A percentile compares a stretch with the other conserved stretches of the same genome.
Evolutionary conservation across 1,140 invertebrate genomes (phyloP).

Genomic region (Drosophila bipectinata): DNA sequence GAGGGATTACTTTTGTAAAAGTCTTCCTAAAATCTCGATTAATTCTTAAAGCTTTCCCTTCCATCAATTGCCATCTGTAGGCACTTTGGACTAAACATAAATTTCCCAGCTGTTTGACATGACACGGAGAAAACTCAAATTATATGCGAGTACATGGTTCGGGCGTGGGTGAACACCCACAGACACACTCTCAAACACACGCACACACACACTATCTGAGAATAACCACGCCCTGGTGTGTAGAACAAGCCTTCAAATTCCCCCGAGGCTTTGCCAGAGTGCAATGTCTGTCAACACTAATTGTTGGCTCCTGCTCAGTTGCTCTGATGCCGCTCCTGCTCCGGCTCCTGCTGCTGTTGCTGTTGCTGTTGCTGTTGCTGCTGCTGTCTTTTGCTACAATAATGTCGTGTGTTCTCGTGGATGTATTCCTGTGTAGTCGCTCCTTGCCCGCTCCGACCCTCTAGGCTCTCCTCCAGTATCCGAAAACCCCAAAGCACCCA

Average conservation of each 20-base stretch:
- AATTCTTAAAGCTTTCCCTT: neutral
- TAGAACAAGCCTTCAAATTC: conserved; percentile 70
- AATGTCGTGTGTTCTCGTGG: conserved; percentile 59
- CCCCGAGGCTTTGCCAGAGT: conserved; percentile 69
- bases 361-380: conserved; percentile 31
- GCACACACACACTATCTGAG: conserved; percentile 15
- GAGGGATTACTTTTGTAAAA: no score
- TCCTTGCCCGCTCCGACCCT: neutral
- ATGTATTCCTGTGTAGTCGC: conserved; percentile 25
- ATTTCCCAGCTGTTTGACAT: conserved; percentile 45
- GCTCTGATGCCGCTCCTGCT: neutral
- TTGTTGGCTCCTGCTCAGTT: conserved; percentile 72
- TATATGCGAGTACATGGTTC: conserved; percentile 56
- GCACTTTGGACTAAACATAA: conserved; percentile 39
- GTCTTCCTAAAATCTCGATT: no score
- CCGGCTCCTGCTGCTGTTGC: conserved; percentile 56
- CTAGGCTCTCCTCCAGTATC: neutral
- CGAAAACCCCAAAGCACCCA: neutral
- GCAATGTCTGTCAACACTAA: conserved; percentile 83
- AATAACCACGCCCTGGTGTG: conserved; percentile 25
- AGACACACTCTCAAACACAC: conserved; percentile 6
- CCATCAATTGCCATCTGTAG: conserved; percentile 12
- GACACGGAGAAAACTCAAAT: conserved; percentile 51
- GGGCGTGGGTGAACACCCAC: conserved; percentile 32
- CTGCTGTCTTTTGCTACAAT: conserved; percentile 72